Base-by-base conservation (phyloP, 1,140 invertebrate species). In the Drosophila malerkotliana region DNA sequence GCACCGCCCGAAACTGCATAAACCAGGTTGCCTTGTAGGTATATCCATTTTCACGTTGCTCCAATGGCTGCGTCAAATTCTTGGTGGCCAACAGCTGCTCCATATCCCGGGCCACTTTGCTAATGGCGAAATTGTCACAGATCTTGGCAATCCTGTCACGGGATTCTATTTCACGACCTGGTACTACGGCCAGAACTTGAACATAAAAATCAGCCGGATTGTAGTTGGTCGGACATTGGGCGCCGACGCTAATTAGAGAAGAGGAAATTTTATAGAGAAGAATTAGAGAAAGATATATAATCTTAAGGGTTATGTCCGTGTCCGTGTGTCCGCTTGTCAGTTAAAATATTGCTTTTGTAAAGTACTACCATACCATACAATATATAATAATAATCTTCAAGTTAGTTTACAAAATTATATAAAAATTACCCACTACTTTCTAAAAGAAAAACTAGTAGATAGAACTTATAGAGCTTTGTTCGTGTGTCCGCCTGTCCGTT, bases 131-230 rank as follows among this genome's bases (percentile, higher is more conserved):
- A 10, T 94, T 93, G 56, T 97, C 95, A 87, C 96, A 97, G 21
- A 97, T 95, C 61, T 94, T 94, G 68, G 96, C 94, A 41, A 97
- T 94, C 1, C 95, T 94, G 58, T 96, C 94, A 51, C 94, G 93
- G 30, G 96, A 96, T 5, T 95, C 94, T 21, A 94, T 93, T 91
- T 98, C 97, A 44, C 94, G 93, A 0, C 95, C 96, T 0, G 98
- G 97, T 15, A 97, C 94, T 1, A 98, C 95, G 0, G 98, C 98
- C 59, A 99, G 92, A 5, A 97, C 94, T 89, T 98, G 95, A n/a
- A 99, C 96, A 91, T 96, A 99, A 91, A 97, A 98, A 92, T 99
- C 98, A 0, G 97, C 98, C 7, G 98, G 98, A 90, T 99, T 99
- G 92, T 98, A 99, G 90, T 99, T 98, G 2, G 93, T 94, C 0